A percentile compares a stretch with the other conserved stretches of the same genome.
These are phyloP conservation scores for Xestia sexstrigata DNA, from an alignment of 2,888 invertebrate species.

Conservation along the genomic window DNA sequence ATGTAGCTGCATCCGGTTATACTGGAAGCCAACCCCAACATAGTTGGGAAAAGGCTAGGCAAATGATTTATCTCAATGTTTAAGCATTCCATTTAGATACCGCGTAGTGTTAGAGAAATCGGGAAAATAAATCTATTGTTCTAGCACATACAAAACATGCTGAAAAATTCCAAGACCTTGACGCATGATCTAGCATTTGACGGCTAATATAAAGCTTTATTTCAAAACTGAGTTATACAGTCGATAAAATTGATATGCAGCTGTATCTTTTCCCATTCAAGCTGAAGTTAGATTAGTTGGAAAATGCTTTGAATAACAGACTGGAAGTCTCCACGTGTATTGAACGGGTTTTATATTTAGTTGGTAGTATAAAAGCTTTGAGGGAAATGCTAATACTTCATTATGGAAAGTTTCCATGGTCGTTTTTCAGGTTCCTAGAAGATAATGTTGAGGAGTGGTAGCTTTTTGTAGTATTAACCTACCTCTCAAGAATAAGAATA, in stretches of 20 bases:
- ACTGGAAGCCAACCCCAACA: no score
- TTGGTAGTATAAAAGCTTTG: neutral
- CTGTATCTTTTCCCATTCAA: conserved; percentile 27
- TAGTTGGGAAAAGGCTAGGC: no score
- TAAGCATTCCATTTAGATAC: neutral
- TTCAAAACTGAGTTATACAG: conserved; percentile 13
- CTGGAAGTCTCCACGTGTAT: conserved; percentile 43
- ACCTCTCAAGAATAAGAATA: neutral
- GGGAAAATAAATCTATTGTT: neutral
- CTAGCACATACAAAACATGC: neutral
- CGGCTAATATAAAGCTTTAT: neutral
- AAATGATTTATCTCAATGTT: neutral
- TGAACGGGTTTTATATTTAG: conserved; percentile 40
- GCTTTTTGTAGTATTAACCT: neutral
- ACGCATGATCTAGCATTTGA: neutral
- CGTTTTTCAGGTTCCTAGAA: neutral
- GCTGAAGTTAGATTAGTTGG: conserved; percentile 16
- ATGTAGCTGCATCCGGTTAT: no score
- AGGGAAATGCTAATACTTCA: conserved; percentile 22
- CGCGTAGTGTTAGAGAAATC: neutral
- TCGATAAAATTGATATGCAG: conserved; percentile 37
- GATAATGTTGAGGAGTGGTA: neutral
- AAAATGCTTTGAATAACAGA: neutral
- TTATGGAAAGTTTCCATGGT: conserved; percentile 5
- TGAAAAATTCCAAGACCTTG: conserved; percentile 19